Evolutionary conservation across 2,113 vertebrate species (phyloP), one percentile per base, ranked within the genome.

Genomic region (Choloepus hoffmanni): DNA sequence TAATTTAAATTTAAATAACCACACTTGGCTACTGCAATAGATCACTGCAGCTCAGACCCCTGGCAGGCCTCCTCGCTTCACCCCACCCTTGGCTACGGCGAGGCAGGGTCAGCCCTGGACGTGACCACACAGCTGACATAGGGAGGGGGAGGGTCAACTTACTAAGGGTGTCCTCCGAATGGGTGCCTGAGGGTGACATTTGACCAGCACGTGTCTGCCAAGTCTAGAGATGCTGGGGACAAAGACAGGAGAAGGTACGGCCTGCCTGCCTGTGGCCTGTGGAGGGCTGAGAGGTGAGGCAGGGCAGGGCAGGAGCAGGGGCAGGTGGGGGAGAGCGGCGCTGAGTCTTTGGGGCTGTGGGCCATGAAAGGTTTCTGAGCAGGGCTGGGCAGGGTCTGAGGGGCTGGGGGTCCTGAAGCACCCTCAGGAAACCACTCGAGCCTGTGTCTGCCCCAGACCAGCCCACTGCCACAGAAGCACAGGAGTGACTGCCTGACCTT

Each of bases 371-470:
- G 67, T 58, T 85, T 94, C 67, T 28, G 78, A 60, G 33, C 33
- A 40, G 67, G 26, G 43, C 50, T 14, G 63, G 62, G 43, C 36
- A 60, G 43, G 74, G 30, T 48, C 1, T 3, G 43, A 78, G 53
- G 7, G 11, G 18, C 12, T n/a, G 48, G 74, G 28, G 78, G 28
- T 48, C 33, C 90, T 2, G 24, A 21, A 70, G 16, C 4, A 1
- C 43, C 55, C 79, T 82, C 40, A 45, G 74, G 65, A 90, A 82
- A 21, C 28, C 30, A 36, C 76, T 12, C 7, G 50, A 76, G 21
- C 2, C 7, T 2, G 0, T 0, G 4, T 79, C 10, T n/a, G 77
- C n/a, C n/a, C 48, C 81, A 11, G 6, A n/a, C 70, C 40, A 19
- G 60, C n/a, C 76, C 14, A 28, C 26, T 2, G 7, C 33, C 60